Base-by-base conservation (phyloP, 1,140 invertebrate species). In the Daktulosphaira vitifoliae region DNA sequence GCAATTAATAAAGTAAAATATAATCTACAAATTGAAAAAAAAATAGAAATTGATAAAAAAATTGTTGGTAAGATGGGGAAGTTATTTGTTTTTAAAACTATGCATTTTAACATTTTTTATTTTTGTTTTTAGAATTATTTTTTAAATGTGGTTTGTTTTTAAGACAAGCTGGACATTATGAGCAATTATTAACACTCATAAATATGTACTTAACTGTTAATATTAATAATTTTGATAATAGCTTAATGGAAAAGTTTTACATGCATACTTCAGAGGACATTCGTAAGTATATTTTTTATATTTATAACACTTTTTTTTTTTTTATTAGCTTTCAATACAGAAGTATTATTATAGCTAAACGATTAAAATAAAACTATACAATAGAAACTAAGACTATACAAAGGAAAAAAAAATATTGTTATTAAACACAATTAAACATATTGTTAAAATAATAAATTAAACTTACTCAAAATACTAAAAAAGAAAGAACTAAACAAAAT, bases 141-240 rank as follows among this genome's bases (percentile, higher is more conserved):
- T 79, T 80, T 68, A 78, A 81, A 65, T 83, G 80, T 69, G 76
- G 81, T 6, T 74, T 81, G 20, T 85, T 85, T 71, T 70, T 86
- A n/a, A 78, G 82, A 26, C 84, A 86, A 71, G 77, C 80, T 50
- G 82, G 82, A 3, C 73, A 84, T 22, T 81, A 77, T 75, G 84
- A 84, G 71, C 80, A 81, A 69, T 78, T 85, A 71, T 83, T 82
- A 77, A 81, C 80, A 50, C 72, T 83, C 7, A 74, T 85, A 9
- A 75, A 79, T 54, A 71, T 83, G 51, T 81, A 82, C 69, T 69
- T 85, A 3, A 18, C 56, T 46, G 38, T 62, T 46, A 48, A 25
- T 29, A 62, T 62, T 46, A 33, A 33, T 8, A 15, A 33, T 33
- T 62, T 62, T 62, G 56, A 62, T 48, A 46, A n/a, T 33, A 23